Evolutionary conservation across 2,113 vertebrate species (phyloP).

Genomic region (Axis porcinus): DNA sequence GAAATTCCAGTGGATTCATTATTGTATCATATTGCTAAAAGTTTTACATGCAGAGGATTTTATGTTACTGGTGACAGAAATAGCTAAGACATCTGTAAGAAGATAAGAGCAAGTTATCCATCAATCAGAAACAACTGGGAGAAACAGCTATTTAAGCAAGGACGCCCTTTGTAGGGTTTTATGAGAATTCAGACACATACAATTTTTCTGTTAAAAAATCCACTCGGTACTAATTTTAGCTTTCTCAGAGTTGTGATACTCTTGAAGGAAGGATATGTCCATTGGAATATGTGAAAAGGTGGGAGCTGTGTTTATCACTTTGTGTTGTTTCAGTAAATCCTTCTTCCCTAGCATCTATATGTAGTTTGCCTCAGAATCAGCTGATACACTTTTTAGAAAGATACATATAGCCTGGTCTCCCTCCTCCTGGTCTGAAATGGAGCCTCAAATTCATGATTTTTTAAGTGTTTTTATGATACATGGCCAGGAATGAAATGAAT

Average conservation of each 20-base stretch:
- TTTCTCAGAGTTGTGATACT: not conserved
- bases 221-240: not conserved
- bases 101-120: conserved; percentile 32
- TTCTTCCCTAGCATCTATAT: not conserved
- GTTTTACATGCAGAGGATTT: not conserved
- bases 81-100: conserved; percentile 22
- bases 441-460: not conserved
- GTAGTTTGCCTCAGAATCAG: not conserved
- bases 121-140: conserved; percentile 33
- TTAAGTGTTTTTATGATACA: not conserved
- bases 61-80: conserved; percentile 10
- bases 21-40: not conserved
- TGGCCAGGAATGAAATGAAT: not conserved
- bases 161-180: conserved; percentile 7
- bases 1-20: conserved; percentile 2
- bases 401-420: not conserved
- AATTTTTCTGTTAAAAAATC: not conserved
- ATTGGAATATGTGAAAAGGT: not conserved
- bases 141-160: conserved; percentile 32
- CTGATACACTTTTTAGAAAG: not conserved
- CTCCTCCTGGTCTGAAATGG: not conserved
- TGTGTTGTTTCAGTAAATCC: not conserved
- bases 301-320: not conserved
- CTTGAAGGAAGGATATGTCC: not conserved
- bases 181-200: conserved; percentile 9